These are phyloP conservation scores for Hydrochoerus hydrochaeris DNA, from an alignment of 2,113 vertebrate genomes.

Conservation along the genomic window DNA sequence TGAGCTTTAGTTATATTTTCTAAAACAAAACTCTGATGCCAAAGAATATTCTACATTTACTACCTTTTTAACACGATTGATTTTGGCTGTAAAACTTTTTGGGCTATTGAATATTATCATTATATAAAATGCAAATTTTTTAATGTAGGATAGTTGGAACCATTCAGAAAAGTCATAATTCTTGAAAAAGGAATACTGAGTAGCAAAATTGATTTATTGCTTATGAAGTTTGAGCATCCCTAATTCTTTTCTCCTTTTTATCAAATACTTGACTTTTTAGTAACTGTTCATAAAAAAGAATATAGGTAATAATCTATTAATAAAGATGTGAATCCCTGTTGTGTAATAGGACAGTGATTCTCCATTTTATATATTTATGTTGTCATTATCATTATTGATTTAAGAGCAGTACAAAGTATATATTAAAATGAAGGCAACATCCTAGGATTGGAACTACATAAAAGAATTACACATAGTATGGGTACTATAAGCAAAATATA, in stretches of 20 bases:
- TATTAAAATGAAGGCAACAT: not conserved
- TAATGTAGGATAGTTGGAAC: not conserved
- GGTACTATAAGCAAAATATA: not conserved
- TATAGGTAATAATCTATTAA: constrained; percentile 19
- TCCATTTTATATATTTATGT: not conserved
- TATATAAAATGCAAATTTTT: not conserved
- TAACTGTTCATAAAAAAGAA: not conserved
- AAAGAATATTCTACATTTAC: constrained; percentile 35
- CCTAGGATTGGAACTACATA: not conserved
- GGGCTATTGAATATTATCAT: not conserved
- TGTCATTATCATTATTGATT: not conserved
- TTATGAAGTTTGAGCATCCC: not conserved
- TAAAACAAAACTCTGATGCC: constrained; percentile 34
- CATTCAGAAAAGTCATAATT: not conserved
- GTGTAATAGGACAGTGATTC: not conserved
- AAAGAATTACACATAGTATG: not conserved
- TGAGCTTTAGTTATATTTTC: not conserved
- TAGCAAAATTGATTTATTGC: not conserved
- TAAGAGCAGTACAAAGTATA: not conserved
- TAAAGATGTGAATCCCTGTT: not conserved
- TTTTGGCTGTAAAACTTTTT: not conserved
- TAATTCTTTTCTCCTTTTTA: not conserved
- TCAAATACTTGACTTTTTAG: constrained; percentile 22
- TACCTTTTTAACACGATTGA: constrained; percentile 9
- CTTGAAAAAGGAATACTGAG: not conserved